Evolutionary conservation across 1,140 invertebrate genomes (phyloP), one percentile per base, ranked within the genome.

Genomic region (Teleogryllus occipitalis): DNA sequence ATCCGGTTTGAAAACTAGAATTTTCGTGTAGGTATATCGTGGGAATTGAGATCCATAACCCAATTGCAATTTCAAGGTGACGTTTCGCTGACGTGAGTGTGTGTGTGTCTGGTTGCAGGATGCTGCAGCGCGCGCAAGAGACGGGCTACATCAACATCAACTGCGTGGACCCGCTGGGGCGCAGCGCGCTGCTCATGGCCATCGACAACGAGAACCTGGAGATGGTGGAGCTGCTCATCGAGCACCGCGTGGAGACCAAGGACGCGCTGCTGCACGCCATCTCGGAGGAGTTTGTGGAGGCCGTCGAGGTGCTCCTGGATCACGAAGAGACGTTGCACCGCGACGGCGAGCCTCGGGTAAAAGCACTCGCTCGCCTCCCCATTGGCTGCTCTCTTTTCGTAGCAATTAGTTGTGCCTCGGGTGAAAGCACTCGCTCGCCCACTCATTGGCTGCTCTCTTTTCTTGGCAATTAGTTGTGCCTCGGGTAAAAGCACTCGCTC

Each of bases 141-240:
- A 92, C 93, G 18, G 91, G 91, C 0, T 91, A 92, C 85, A 92
- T 99, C 85, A 98, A 99, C 88, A 95, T 98, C 83, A 98, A 99
- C 88, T 99, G 97, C 87, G 95, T 98, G 75, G 98, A 99, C 89
- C 96, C 97, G 1, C 88, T 99, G 82, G 98, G 96, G 65, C 89
- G 96, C 82, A 95, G 94, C 76, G 96, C 96, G 0, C 90, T 98
- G 10, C 90, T 97, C 76, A 97, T 97, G 95, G 97, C 97, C 80
- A 99, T 99, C 82, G 97, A 99, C 88, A 99, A 98, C 88, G 98
- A 99, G 89, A 99, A 99, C 87, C 90, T 99, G 81, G 97, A 99
- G 87, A 99, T 99, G 97, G 96, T 99, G 12, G 96, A 98, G 84
- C 88, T 99, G 79, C 89, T 99, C 81, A 93, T 99, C 80, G 93